phyloP scores from a whole-genome alignment of 2,797 vertebrate genomes.

The Bovichtus diacanthus region DNA sequence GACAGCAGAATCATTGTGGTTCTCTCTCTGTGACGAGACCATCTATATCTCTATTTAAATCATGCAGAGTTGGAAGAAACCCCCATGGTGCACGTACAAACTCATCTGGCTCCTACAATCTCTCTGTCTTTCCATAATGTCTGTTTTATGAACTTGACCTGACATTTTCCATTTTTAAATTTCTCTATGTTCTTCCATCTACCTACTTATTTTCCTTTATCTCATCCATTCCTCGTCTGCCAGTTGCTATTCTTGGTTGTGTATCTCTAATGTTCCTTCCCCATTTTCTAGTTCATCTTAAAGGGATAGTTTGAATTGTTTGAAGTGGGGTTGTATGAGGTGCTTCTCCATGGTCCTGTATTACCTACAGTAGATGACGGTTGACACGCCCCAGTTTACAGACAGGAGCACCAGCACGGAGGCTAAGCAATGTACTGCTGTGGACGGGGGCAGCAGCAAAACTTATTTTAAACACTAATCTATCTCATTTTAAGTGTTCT shows the following conservation, averaged over 20 bases:
- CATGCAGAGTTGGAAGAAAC: constrained; percentile 47
- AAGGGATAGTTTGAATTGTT: too few relatives aligned
- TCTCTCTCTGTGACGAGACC: constrained; percentile 15
- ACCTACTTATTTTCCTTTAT: constrained; percentile 47
- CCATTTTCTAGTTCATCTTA: constrained; percentile 9
- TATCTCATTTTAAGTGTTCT: too few relatives aligned
- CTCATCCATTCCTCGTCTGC: constrained; percentile 27
- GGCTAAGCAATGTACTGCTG: too few relatives aligned
- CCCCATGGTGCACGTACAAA: constrained; percentile 63
- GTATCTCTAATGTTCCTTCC: constrained; percentile 22
- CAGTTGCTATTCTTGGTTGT: constrained; percentile 43
- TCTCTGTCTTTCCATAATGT: constrained; percentile 56
- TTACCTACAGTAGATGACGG: too few relatives aligned
- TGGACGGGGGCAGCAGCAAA: too few relatives aligned
- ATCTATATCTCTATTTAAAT: constrained; percentile 42
- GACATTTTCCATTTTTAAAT: constrained; percentile 46
- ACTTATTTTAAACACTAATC: too few relatives aligned
- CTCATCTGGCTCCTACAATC: constrained; percentile 50
- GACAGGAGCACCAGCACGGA: too few relatives aligned
- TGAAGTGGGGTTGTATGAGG: too few relatives aligned
- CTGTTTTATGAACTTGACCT: constrained; percentile 69
- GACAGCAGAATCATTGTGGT: constrained; percentile 13
- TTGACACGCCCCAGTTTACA: too few relatives aligned
- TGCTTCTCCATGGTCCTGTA: too few relatives aligned
- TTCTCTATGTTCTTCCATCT: constrained; percentile 27